Conservation (phyloP, 1,140 invertebrate genomes). For the Hylaeus anthracinus region DNA sequence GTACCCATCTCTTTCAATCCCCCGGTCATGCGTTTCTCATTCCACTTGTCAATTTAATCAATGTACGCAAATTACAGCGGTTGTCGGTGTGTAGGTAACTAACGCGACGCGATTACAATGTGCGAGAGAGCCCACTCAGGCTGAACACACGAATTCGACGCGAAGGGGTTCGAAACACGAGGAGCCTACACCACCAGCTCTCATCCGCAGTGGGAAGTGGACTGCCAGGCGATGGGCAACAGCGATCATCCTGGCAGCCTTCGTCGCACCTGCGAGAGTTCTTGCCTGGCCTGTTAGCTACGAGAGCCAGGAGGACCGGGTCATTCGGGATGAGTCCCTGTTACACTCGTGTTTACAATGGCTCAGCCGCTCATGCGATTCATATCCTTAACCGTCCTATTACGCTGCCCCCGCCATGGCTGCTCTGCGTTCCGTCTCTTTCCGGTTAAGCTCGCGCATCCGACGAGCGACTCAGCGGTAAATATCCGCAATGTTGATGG, state of each 20-base stretch:
- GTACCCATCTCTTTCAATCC: conserved; percentile 46
- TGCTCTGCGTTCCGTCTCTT: neutral
- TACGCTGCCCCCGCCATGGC: neutral
- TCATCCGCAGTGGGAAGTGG: conserved; percentile 17
- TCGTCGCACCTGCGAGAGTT: conserved; percentile 20
- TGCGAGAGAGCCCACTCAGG: conserved; percentile 32
- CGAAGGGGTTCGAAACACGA: conserved; percentile 37
- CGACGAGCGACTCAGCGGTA: neutral
- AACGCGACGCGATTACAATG: conserved; percentile 75
- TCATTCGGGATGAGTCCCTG: conserved; percentile 73
- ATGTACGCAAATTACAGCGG: conserved; percentile 74
- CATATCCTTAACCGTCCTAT: conserved; percentile 67
- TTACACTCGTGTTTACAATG: conserved; percentile 79
- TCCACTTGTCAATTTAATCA: conserved; percentile 75
- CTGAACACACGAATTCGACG: conserved; percentile 11
- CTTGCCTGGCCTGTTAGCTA: conserved; percentile 21
- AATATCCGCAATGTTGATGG: neutral
- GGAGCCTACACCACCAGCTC: conserved; percentile 1
- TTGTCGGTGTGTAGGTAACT: conserved; percentile 70
- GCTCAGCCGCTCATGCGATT: conserved; percentile 74
- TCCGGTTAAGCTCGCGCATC: neutral
- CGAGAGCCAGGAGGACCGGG: conserved; percentile 31
- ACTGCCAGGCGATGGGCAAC: conserved; percentile 11
- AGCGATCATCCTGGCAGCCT: conserved; percentile 26
- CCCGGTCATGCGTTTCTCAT: conserved; percentile 45